Evolutionary conservation across 64 coral and sea anemone genomes (phyloP), one percentile per base, ranked within the genome.

Genomic region (Dendrophyllia cribrosa): DNA sequence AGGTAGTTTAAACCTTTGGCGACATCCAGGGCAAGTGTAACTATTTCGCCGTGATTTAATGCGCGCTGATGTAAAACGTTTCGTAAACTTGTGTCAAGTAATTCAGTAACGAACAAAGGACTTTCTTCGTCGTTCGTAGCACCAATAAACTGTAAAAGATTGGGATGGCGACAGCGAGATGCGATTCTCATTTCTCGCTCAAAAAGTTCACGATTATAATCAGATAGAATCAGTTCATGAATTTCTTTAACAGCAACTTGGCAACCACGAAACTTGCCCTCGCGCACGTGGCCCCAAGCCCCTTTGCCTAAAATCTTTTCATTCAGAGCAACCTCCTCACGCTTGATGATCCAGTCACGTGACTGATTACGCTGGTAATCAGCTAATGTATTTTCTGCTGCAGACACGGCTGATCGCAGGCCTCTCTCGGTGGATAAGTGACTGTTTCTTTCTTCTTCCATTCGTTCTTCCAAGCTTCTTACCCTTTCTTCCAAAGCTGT

Each of bases 101-200:
- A 50, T 34, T 74, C 72, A 1, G 23, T 26, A 4, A 74, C 72
- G 5, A 74, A 74, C 22, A 74, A 16, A 3, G 72, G 72, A 2
- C 47, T 26, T 3, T 15, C 23, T 0, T 74, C 63, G 82, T 44
- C 5, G 64, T 60, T 20, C 58, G n/a, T 58, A 34, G 34, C 34
- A 34, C 34, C 34, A 34, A 34, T 34, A 34, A 34, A 34, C 34
- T 98, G 96, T 7, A 98, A 62, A 3, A 98, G 83, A 89, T 89
- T 88, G 4, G 96, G 96, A 78, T 98, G 96, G 10, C 96, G 92
- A 70, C 92, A 94, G 14, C 55, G 43, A 0, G 86, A 76, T 15
- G 86, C 86, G 15, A 88, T 59, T 4, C 5, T 65, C 55, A 88
- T 88, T 75, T 88, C 86, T 76, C 86, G 53, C 22, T 77, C 70